These are phyloP conservation scores for Megatriorchis doriae DNA, from an alignment of 2,113 vertebrate species.

Conservation along the genomic window DNA sequence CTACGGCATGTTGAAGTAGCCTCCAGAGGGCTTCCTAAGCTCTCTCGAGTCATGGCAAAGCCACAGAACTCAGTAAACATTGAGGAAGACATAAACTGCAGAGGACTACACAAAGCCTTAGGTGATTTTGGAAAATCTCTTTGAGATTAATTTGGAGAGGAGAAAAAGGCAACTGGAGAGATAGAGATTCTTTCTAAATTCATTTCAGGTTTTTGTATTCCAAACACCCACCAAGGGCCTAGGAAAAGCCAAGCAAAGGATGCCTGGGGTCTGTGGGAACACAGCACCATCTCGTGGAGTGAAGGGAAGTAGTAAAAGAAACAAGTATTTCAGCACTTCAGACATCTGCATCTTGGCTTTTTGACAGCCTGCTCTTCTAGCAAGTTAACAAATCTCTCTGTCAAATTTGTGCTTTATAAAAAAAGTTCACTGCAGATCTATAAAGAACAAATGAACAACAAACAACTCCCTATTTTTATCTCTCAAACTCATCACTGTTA, in stretches of 20 bases:
- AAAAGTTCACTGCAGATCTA: conserved; percentile 64
- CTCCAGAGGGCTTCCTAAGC: background rate
- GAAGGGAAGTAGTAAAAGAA: background rate
- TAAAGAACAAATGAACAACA: conserved; percentile 75
- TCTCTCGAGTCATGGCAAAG: background rate
- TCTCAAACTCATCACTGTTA: conserved; percentile 60
- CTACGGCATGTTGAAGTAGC: background rate
- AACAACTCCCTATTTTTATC: conserved; percentile 77
- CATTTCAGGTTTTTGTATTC: conserved; percentile 4
- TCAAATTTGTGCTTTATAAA: conserved; percentile 52
- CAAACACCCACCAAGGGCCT: background rate
- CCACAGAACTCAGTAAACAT: background rate
- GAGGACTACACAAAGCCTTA: conserved; percentile 1
- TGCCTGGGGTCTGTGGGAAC: background rate
- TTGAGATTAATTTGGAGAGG: conserved; percentile 24
- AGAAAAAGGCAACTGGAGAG: background rate
- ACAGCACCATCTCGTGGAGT: conserved; percentile 73
- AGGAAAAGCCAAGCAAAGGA: background rate
- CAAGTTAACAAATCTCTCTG: conserved; percentile 60
- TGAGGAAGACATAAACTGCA: background rate
- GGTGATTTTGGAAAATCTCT: conserved; percentile 33
- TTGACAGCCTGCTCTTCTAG: conserved; percentile 45
- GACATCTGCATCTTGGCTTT: conserved; percentile 32
- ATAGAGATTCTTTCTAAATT: conserved; percentile 30
- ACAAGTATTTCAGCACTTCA: background rate